Conservation (phyloP, 37 sponge, comb jelly and placozoan genomes). For the Cliona cf. orientalis region DNA sequence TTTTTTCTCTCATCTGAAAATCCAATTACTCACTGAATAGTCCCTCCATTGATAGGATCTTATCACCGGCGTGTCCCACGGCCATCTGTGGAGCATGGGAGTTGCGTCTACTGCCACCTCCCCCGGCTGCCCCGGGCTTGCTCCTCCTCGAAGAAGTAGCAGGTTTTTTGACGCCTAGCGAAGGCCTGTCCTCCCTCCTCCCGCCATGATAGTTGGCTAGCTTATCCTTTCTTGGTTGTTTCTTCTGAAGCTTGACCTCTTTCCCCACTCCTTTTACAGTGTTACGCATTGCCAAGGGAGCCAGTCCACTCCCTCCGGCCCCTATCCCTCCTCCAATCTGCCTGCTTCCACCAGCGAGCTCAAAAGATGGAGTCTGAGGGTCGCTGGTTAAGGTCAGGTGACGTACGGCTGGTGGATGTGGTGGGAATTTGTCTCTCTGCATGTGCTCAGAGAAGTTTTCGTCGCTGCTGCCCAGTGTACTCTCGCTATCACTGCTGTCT, state of each 20-base stretch:
- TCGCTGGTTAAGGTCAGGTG: too few species aligned
- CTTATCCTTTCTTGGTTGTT: too few species aligned
- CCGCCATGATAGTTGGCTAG: neutral
- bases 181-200: neutral
- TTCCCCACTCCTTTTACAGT: too few species aligned
- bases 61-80: neutral
- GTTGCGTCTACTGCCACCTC: neutral
- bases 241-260: too few species aligned
- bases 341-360: too few species aligned
- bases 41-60: neutral
- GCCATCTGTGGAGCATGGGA: neutral
- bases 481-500: neutral
- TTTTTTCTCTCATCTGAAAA: neutral
- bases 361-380: too few species aligned
- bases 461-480: neutral
- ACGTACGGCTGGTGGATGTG: too few species aligned
- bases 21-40: constrained; percentile 3
- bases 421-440: too few species aligned
- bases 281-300: too few species aligned
- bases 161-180: constrained; percentile 15
- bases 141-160: constrained; percentile 29
- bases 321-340: neutral
- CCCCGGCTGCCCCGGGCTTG: constrained; percentile 5
- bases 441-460: too few species aligned
- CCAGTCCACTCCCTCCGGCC: neutral